Evolutionary conservation across 2,888 invertebrate species (phyloP).

Genomic region (Phyllotreta striolata): DNA sequence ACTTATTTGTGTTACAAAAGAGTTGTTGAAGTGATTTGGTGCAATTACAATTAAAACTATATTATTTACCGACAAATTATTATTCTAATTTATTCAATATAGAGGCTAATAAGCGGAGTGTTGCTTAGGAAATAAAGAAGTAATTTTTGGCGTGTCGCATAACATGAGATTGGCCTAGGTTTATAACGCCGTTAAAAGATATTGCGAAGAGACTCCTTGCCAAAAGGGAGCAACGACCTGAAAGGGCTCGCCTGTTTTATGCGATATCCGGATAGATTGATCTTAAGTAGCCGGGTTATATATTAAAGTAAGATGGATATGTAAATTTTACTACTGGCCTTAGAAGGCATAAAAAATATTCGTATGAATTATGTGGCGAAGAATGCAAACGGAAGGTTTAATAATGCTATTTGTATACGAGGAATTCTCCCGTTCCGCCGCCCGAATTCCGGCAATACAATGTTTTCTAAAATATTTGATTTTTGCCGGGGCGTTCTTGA

Average conservation of each 20-base stretch:
- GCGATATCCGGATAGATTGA: constrained; percentile 37
- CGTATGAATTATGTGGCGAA: constrained; percentile 25
- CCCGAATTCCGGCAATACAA: too few species aligned
- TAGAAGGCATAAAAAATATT: constrained; percentile 26
- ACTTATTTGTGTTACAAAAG: too few species aligned
- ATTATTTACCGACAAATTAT: too few species aligned
- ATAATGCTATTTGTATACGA: constrained; percentile 6
- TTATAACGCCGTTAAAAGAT: constrained; percentile 26
- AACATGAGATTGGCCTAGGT: constrained; percentile 12
- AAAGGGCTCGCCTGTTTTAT: constrained; percentile 36
- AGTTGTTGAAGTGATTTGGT: too few species aligned
- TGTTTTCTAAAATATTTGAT: too few species aligned
- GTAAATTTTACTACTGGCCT: constrained; percentile 29
- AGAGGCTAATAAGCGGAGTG: too few species aligned
- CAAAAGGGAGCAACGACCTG: constrained; percentile 38
- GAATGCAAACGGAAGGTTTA: constrained; percentile 16
- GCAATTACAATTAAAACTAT: too few species aligned
- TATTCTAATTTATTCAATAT: too few species aligned
- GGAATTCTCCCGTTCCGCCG: background rate
- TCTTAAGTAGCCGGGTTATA: constrained; percentile 29
- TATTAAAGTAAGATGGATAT: constrained; percentile 30
- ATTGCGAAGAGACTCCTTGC: constrained; percentile 26
- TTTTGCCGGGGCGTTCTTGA: too few species aligned
- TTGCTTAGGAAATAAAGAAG: too few species aligned
- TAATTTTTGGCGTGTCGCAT: too few species aligned